A percentile compares a stretch with the other conserved stretches of the same genome.
Conservation (phyloP, 2,797 vertebrate species). For the Pantherophis alleghaniensis region DNA sequence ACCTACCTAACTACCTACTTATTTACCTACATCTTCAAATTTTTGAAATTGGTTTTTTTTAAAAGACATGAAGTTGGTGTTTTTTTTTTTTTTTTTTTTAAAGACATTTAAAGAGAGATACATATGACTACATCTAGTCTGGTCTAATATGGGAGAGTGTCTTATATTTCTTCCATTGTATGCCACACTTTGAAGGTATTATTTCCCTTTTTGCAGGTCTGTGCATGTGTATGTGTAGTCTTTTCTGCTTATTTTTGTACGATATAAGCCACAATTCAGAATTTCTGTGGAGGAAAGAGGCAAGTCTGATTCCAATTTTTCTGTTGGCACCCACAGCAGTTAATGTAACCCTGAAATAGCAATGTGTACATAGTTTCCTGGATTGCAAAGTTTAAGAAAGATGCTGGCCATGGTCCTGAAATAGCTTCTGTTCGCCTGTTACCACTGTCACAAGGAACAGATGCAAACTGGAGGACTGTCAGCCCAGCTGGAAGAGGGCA, state of each 20-base stretch:
- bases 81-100: not conserved
- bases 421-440: not conserved
- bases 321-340: not conserved
- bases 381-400: not conserved
- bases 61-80: not conserved
- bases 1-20: not conserved
- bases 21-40: not conserved
- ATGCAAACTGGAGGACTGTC: conserved; percentile 11
- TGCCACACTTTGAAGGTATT: not conserved
- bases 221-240: not conserved
- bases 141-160: not conserved
- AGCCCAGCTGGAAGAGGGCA: conserved; percentile 23
- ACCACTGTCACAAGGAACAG: conserved; percentile 9
- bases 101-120: not conserved
- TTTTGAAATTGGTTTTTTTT: not conserved
- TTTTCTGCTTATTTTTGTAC: not conserved
- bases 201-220: not conserved
- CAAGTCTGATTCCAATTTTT: not conserved
- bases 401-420: conserved; percentile 31
- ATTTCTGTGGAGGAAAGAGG: not conserved
- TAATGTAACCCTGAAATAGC: conserved; percentile 9
- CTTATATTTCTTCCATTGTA: not conserved
- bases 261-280: not conserved
- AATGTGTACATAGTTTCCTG: not conserved
- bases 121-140: not conserved